Evolutionary conservation across 1,140 invertebrate species (phyloP).

Genomic region (Galendromus occidentalis): DNA sequence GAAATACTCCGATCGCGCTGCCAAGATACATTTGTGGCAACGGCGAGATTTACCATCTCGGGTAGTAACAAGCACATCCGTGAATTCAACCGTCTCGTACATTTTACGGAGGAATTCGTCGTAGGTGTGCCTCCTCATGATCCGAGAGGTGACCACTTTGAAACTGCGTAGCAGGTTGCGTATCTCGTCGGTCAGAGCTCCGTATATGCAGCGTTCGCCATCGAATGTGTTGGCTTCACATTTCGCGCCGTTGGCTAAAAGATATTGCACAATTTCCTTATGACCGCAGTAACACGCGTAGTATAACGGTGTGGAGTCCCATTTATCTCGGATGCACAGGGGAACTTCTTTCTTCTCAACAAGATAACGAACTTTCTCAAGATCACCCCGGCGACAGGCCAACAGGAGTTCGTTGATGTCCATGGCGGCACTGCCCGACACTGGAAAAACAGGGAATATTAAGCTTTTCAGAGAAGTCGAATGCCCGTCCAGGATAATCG

Average conservation of each 20-base stretch:
- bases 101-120: constrained; percentile 36
- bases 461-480: too few species aligned
- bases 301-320: constrained; percentile 37
- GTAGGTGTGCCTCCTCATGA: constrained; percentile 31
- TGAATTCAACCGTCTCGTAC: not conserved
- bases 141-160: constrained; percentile 31
- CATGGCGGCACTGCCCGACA: not conserved
- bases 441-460: too few species aligned
- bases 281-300: constrained; percentile 39
- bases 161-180: constrained; percentile 30
- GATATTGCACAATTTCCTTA: constrained; percentile 32
- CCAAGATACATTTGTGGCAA: not conserved
- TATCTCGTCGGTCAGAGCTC: constrained; percentile 35
- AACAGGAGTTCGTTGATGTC: not conserved
- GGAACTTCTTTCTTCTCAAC: constrained; percentile 35
- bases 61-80: not conserved
- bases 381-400: not conserved
- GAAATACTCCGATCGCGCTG: not conserved
- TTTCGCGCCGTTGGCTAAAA: constrained; percentile 33
- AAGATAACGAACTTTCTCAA: constrained; percentile 21
- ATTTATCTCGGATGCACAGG: constrained; percentile 34
- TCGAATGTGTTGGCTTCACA: constrained; percentile 40
- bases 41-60: not conserved
- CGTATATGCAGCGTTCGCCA: constrained; percentile 38
- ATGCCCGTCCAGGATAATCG: too few species aligned